These are phyloP conservation scores for Tenodera sinensis DNA, from an alignment of 2,888 invertebrate genomes.

Conservation along the genomic window DNA sequence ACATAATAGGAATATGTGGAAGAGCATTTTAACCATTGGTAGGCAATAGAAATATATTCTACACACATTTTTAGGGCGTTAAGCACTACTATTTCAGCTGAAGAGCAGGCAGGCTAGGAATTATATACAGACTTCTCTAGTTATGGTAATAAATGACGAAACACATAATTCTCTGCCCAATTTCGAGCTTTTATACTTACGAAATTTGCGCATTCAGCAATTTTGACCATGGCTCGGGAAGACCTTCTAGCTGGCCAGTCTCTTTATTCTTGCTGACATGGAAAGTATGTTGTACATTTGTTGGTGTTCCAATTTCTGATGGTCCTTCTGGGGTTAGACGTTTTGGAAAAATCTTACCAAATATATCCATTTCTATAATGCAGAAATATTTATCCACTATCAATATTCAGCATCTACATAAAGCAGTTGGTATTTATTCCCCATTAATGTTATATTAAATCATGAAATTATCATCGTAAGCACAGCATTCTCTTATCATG, in stretches of 20 bases:
- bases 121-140: too few species aligned
- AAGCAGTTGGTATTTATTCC: too few species aligned
- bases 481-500: background rate
- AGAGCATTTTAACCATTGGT: too few species aligned
- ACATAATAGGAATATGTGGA: too few species aligned
- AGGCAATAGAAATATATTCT: too few species aligned
- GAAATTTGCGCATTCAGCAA: conserved; percentile 80
- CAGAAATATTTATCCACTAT: background rate
- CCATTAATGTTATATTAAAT: background rate
- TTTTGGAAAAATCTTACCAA: conserved; percentile 44
- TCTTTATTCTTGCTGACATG: conserved; percentile 81
- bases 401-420: too few species aligned
- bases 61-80: too few species aligned
- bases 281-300: conserved; percentile 78
- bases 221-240: conserved; percentile 78
- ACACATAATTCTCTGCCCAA: too few species aligned
- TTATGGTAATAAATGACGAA: too few species aligned
- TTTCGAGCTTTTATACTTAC: conserved; percentile 37
- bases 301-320: conserved; percentile 75
- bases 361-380: conserved; percentile 15
- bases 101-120: too few species aligned
- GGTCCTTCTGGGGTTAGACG: conserved; percentile 45
- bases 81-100: too few species aligned
- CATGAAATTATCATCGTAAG: background rate
- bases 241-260: conserved; percentile 80